Conservation (phyloP, 2,113 vertebrate genomes). For the Thymallus thymallus region DNA sequence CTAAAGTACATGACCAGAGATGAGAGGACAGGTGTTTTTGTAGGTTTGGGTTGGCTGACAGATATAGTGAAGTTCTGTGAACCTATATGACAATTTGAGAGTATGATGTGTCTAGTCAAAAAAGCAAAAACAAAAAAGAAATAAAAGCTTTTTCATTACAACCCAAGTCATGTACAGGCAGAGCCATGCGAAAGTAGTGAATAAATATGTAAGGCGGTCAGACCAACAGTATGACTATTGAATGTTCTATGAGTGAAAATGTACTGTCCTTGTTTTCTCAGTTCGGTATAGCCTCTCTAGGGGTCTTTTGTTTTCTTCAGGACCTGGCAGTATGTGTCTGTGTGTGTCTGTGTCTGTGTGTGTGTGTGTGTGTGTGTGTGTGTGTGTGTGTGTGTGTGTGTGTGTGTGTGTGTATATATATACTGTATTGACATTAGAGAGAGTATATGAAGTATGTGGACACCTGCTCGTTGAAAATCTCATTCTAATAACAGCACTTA, state of each 20-base stretch:
- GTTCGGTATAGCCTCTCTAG: conserved; percentile 16
- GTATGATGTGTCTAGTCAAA: conserved; percentile 7
- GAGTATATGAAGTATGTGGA: too few relatives aligned
- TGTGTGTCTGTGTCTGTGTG: conserved; percentile 12
- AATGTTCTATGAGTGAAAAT: conserved; percentile 32
- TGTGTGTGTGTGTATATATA: conserved; percentile 4
- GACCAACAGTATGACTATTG: conserved; percentile 27
- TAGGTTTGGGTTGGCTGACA: not conserved
- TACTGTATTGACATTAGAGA: too few relatives aligned
- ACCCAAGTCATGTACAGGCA: conserved; percentile 30
- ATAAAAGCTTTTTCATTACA: conserved; percentile 4
- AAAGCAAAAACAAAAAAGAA: conserved; percentile 4
- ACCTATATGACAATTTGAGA: conserved; percentile 11
- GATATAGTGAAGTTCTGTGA: conserved; percentile 7
- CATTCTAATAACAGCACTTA: too few relatives aligned
- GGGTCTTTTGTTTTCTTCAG: not conserved
- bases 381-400: conserved; percentile 16
- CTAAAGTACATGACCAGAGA: conserved; percentile 20
- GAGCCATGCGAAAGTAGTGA: conserved; percentile 44
- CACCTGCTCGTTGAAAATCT: too few relatives aligned
- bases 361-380: conserved; percentile 7
- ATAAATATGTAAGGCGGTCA: conserved; percentile 65
- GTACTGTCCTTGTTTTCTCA: not conserved
- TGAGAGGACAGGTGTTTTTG: conserved; percentile 16
- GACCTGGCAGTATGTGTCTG: conserved; percentile 5